A percentile compares a stretch with the other conserved stretches of the same genome.
phyloP scores from a whole-genome alignment of 2,797 vertebrate species.

The Crax fasciolata region DNA sequence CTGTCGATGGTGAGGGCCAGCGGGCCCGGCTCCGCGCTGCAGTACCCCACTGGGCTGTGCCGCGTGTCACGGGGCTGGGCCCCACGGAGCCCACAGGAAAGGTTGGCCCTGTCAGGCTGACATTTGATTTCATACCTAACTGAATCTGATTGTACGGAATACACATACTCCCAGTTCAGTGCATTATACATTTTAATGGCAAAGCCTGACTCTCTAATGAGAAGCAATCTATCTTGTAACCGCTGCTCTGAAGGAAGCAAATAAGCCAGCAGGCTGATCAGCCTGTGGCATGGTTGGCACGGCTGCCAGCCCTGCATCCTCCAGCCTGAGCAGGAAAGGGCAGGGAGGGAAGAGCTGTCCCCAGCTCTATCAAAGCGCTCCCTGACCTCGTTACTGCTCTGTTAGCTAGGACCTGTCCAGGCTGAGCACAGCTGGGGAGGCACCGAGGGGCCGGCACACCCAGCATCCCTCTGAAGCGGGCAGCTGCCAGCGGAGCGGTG shows the following conservation, averaged over 20 bases:
- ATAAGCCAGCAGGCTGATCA: background rate
- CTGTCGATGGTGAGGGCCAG: background rate
- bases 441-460: fast-evolving
- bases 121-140: background rate
- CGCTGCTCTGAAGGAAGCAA: background rate
- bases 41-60: background rate
- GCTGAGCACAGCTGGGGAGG: background rate
- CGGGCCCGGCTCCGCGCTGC: background rate
- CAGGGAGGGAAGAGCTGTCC: background rate
- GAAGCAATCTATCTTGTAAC: background rate
- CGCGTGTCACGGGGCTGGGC: background rate
- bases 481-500: fast-evolving
- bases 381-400: background rate
- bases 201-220: slow-evolving; percentile 6
- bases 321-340: background rate
- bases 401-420: background rate
- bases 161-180: background rate
- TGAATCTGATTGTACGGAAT: background rate
- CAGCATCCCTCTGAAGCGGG: background rate
- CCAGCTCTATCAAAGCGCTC: background rate
- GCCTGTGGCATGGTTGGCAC: background rate
- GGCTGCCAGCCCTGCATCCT: background rate
- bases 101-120: background rate
- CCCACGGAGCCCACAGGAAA: background rate
- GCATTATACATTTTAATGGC: slow-evolving; percentile 1